Percentiles rank a stretch among this genome's conserved stretches.
Conservation (phyloP, 2,888 invertebrate species). For the Platycnemis pennipes region DNA sequence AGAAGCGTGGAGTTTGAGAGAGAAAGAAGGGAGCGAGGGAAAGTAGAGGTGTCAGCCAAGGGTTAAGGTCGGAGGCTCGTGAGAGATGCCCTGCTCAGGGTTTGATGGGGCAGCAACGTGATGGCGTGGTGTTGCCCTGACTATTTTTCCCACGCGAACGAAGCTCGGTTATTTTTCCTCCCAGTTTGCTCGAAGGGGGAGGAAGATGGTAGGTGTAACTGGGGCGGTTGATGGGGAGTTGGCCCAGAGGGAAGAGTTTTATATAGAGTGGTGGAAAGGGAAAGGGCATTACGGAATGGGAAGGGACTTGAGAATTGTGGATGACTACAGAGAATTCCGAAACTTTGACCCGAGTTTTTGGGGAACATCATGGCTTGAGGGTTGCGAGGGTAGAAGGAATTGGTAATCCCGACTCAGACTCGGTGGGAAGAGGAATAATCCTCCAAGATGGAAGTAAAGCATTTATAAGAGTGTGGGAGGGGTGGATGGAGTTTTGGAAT, state of each 20-base stretch:
- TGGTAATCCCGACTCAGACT: not conserved
- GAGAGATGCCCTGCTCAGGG: no score
- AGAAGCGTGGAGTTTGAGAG: not conserved
- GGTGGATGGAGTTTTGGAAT: not conserved
- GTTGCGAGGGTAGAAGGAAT: not conserved
- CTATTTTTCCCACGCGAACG: no score
- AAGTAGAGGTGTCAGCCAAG: no score
- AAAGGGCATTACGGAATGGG: not conserved
- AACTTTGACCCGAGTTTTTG: not conserved
- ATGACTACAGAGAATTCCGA: not conserved
- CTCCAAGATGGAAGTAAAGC: not conserved
- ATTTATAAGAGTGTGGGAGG: not conserved
- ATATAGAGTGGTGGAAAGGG: not conserved
- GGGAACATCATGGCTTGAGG: not conserved
- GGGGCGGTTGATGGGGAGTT: not conserved
- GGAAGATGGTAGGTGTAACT: not conserved
- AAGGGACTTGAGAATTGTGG: not conserved
- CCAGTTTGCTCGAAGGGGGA: not conserved
- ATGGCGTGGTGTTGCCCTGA: no score
- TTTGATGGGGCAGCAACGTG: no score
- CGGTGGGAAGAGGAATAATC: not conserved
- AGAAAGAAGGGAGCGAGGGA: not conserved
- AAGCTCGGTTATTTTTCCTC: no score
- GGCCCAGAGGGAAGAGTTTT: not conserved
- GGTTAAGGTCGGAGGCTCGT: no score